Base-by-base conservation (phyloP, 2,888 invertebrate genomes). In the Acronicta aceris region DNA sequence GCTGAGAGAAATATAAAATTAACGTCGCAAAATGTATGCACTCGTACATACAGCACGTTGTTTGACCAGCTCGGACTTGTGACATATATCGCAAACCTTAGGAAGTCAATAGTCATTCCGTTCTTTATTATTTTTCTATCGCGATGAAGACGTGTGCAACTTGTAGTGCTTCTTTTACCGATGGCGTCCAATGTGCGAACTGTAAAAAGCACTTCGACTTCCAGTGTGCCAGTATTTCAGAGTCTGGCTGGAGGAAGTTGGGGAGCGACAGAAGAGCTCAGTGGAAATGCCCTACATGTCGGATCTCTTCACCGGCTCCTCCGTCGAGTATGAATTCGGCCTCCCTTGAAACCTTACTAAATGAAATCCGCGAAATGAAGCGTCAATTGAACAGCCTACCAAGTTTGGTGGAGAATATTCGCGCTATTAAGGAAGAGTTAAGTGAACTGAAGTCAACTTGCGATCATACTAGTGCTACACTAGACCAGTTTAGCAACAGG, bases 331-430 rank as follows among this genome's bases (percentile, higher is more conserved):
- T 5, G 49, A 49, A 7, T n/a, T 21, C 36, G 1, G 49, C 12
- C n/a, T 38, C 36, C 6, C 16, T 21, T 17, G 49, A 49, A 21
- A 8, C n/a, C 8, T 38, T 49, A 1, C 49, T 49, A 8, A 21
- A 17, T n/a, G 49, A 49, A 21, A 38, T 49, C 8, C 49, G 38
- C n/a, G 49, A 38, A 5, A 13, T 49, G 49, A 49, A 49, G 10
- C 9, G 9, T 8, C 38, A 49, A 49, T 45, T 45, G 10, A 7
- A 0, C 5, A 27, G 3, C 0, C n/a, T 45, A n/a, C 25, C 45
- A n/a, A 10, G 27, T 1, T 30, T 49, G 21, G 38, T 21, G 47
- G 47, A 33, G 9, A 21, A 13, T 4, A 27, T 49, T 21, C 13
- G 21, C 1, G n/a, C 17, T n/a, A 38, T 49, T 8, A 49, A 38